Evolutionary conservation across 2,888 invertebrate species (phyloP), one percentile per base, ranked within the genome.

Genomic region (Timandra comae): DNA sequence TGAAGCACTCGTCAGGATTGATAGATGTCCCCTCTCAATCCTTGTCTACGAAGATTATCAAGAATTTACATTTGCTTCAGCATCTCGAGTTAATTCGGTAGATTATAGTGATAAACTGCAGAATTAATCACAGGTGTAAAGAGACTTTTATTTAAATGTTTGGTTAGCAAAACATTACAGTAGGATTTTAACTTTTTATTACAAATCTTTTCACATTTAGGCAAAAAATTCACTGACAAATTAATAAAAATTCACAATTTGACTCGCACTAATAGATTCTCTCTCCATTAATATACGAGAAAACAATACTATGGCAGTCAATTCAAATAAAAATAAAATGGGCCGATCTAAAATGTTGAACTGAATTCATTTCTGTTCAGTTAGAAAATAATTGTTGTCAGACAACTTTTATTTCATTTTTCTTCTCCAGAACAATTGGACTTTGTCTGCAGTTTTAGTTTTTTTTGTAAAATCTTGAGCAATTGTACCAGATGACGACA

Each of bases 41-140:
- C 67, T 65, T 66, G 73, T 73, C 76, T 58, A 43, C 55, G 62
- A 45, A 62, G 67, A 68, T 75, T 71, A 71, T 72, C 66, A 63
- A 61, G 60, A 64, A 62, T 65, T 66, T 59, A 63, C 50, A 51
- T 49, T 50, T 53, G 54, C 54, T 46, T 32, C 37, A 42, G 42
- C 34, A 33, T 40, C 38, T 48, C 41, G 44, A 41, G 41, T 29
- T 44, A 32, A 20, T 41, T 38, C 19, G 3, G 12, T 2, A 9
- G 23, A 22, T 23, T 23, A 12, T 7, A 8, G 9, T 23, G 12
- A 30, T 30, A 23, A 23, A 12, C 8, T 12, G 23, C 7, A 23
- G 13, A 9, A 11, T 7, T 4, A n/a, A 3, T 7, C 16, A 16
- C 16, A 16, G 16, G 16, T 16, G 16, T 16, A 16, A 16, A 6